Evolutionary conservation across 2,888 invertebrate genomes (phyloP).

Genomic region (Nasonia oneida): DNA sequence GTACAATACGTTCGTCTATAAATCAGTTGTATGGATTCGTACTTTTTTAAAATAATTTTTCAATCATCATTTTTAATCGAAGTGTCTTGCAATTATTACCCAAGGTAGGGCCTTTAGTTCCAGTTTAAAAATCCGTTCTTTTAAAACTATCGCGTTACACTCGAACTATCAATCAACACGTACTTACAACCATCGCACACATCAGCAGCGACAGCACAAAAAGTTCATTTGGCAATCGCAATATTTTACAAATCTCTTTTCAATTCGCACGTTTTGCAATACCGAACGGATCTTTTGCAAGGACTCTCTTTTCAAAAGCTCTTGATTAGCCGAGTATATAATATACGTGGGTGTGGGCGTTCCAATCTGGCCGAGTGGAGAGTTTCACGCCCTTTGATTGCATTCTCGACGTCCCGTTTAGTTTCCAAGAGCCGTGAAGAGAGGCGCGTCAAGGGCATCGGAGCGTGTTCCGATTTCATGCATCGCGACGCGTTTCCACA

Average conservation of each 20-base stretch:
- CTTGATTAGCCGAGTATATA: neutral
- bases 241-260: neutral
- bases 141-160: no score
- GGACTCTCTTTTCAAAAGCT: neutral
- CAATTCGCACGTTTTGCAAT: neutral
- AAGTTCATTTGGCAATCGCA: neutral
- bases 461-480: conserved; percentile 61
- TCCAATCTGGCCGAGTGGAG: neutral
- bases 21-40: neutral
- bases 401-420: conserved; percentile 25
- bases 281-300: neutral
- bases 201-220: neutral
- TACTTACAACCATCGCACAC: neutral
- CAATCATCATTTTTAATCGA: neutral
- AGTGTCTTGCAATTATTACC: neutral
- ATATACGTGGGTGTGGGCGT: neutral
- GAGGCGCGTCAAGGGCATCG: conserved; percentile 37
- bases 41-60: neutral
- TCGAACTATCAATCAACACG: neutral
- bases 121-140: neutral
- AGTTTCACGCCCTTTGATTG: conserved; percentile 39
- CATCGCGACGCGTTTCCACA: conserved; percentile 60
- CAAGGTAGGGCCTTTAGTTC: neutral
- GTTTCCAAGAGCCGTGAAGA: conserved; percentile 35
- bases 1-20: neutral